Evolutionary conservation across 1,140 invertebrate genomes (phyloP).

Genomic region (Yoshiicerus persimilis): DNA sequence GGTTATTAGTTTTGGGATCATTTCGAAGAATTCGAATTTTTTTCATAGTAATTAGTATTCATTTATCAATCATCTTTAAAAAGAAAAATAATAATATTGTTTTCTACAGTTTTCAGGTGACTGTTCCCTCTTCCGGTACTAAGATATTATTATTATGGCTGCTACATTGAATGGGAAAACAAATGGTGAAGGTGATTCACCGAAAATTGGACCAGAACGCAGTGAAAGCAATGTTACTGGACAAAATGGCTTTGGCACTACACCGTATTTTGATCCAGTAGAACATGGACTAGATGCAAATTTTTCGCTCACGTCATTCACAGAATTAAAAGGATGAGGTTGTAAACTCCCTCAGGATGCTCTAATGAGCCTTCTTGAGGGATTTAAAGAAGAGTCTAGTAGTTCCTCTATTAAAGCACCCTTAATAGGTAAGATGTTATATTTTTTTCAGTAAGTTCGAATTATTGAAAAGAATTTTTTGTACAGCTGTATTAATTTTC

Average conservation of each 20-base stretch:
- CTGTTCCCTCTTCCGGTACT: no score
- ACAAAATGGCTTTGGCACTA: constrained; percentile 47
- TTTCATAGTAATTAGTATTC: no score
- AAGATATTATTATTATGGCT: not conserved
- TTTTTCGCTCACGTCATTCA: constrained; percentile 94
- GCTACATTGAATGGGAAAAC: not conserved
- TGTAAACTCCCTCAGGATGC: constrained; percentile 71
- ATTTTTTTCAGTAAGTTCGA: no score
- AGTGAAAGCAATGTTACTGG: not conserved
- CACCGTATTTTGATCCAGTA: constrained; percentile 90
- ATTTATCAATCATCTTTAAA: no score
- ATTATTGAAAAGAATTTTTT: no score
- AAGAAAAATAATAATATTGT: no score
- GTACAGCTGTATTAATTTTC: no score
- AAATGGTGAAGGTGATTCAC: not conserved
- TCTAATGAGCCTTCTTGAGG: constrained; percentile 91
- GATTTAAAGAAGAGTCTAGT: constrained; percentile 72
- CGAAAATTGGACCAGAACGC: not conserved
- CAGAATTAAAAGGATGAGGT: constrained; percentile 97
- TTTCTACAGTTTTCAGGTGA: no score
- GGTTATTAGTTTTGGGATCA: no score
- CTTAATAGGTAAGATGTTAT: not conserved
- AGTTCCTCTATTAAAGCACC: not conserved
- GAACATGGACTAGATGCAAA: constrained; percentile 90
- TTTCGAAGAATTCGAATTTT: no score